phyloP scores from a whole-genome alignment of 1,140 invertebrate genomes.

The Maniola jurtina region DNA sequence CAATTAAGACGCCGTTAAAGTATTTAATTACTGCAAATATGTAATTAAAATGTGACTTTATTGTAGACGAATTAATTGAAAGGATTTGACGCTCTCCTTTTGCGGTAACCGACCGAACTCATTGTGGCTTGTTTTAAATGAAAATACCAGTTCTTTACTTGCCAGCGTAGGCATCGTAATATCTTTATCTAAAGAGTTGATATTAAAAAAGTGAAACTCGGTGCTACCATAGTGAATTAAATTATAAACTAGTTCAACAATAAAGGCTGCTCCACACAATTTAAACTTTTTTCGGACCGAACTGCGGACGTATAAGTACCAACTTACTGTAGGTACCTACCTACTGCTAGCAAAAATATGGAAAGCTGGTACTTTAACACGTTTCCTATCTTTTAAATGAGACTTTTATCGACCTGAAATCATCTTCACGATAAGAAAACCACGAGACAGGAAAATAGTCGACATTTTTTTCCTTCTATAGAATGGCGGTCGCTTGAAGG shows the following conservation, averaged over 20 bases:
- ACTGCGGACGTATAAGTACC: background rate
- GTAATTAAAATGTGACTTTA: conserved; percentile 67
- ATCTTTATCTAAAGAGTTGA: conserved; percentile 49
- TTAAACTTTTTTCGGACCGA: background rate
- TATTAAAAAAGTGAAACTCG: conserved; percentile 8
- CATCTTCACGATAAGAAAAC: background rate
- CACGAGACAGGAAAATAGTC: no score
- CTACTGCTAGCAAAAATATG: background rate
- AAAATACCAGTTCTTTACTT: conserved; percentile 26
- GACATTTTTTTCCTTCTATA: background rate
- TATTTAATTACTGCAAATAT: conserved; percentile 58
- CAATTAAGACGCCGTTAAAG: conserved; percentile 59
- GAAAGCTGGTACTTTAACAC: background rate
- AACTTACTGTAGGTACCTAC: background rate
- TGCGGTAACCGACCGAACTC: conserved; percentile 37
- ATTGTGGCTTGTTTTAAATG: conserved; percentile 41
- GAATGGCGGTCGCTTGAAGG: no score
- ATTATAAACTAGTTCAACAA: conserved; percentile 3
- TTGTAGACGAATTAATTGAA: conserved; percentile 58
- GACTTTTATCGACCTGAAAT: background rate
- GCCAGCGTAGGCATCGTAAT: conserved; percentile 44
- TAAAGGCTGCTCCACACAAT: background rate
- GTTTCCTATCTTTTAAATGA: background rate
- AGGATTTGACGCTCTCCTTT: conserved; percentile 51
- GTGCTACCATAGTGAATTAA: background rate